Base-by-base conservation (phyloP, 2,888 invertebrate genomes). In the Cerastoderma edule region DNA sequence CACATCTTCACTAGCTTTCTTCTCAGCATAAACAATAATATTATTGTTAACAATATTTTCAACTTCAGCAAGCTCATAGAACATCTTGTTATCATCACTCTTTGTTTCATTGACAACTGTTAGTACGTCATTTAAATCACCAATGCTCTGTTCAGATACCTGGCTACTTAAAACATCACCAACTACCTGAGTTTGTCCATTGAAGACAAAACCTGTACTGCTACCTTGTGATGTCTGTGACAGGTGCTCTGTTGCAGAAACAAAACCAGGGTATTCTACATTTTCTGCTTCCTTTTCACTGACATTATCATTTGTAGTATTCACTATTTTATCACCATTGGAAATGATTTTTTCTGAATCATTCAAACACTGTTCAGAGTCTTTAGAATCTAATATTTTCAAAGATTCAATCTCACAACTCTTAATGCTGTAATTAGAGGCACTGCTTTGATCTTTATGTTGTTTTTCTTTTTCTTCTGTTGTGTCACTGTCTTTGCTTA, bases 171-270 rank as follows among this genome's bases (percentile, higher is more conserved):
- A n/a, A n/a, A n/a, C n/a, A n/a, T n/a, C n/a, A n/a, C n/a, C n/a
- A n/a, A n/a, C n/a, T n/a, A n/a, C 60, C 24, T 60, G 35, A 33
- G 27, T 22, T 39, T 0, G 5, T 13, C 19, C 33, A 22, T 56
- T 56, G 46, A 63, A 22, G 6, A 46, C 35, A 66, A 80, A 80
- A 13, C 80, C 80, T 32, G 73, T 71, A 39, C 80, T 80, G 27
- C 72, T 72, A 48, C 50, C 48, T 35, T 69, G 69, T 56, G 67
- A 67, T 1, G 28, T 54, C 32, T 67, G 54, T 33, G 80, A 80
- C 30, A 70, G 48, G 44, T 71, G 71, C 35, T 80, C 74, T 24
- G 74, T 60, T 13, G 80, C 80, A 35, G 80, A 39, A 2, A 77
- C 72, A 77, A 80, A 60, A 22, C 63, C 35, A 22, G 60, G 54